A percentile compares a stretch with the other conserved stretches of the same genome.
phyloP scores from a whole-genome alignment of 2,113 vertebrate genomes.

The Campylomormyrus tamandua region DNA sequence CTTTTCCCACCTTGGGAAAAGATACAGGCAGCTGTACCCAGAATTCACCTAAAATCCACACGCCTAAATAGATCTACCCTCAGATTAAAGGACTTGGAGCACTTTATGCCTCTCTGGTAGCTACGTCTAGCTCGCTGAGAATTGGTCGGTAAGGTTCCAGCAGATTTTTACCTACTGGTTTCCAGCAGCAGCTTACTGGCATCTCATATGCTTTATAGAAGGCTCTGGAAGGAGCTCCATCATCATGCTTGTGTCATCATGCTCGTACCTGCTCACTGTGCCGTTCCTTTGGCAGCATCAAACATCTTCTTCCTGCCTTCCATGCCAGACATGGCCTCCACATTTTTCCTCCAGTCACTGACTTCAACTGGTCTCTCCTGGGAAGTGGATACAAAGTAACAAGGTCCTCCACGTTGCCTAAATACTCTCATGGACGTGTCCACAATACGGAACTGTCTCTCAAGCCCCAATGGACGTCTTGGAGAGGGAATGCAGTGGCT shows the following conservation, averaged over 20 bases:
- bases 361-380: constrained; percentile 82
- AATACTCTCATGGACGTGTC: neutral
- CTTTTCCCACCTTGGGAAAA: neutral
- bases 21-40: too few relatives aligned
- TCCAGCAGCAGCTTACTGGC: neutral
- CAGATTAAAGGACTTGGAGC: neutral
- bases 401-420: neutral
- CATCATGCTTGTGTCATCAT: neutral
- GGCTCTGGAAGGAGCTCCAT: neutral
- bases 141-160: neutral
- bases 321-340: constrained; percentile 91
- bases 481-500: neutral
- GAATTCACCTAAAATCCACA: neutral
- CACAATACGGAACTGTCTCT: neutral
- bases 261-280: neutral
- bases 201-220: neutral
- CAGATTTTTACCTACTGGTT: neutral
- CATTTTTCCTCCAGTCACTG: constrained; percentile 93
- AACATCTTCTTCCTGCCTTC: constrained; percentile 98
- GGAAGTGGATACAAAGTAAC: neutral
- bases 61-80: neutral
- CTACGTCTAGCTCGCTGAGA: neutral
- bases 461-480: neutral
- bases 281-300: neutral
- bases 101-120: neutral